Conservation (phyloP, 2,888 invertebrate species). For the Morinoia aosen region DNA sequence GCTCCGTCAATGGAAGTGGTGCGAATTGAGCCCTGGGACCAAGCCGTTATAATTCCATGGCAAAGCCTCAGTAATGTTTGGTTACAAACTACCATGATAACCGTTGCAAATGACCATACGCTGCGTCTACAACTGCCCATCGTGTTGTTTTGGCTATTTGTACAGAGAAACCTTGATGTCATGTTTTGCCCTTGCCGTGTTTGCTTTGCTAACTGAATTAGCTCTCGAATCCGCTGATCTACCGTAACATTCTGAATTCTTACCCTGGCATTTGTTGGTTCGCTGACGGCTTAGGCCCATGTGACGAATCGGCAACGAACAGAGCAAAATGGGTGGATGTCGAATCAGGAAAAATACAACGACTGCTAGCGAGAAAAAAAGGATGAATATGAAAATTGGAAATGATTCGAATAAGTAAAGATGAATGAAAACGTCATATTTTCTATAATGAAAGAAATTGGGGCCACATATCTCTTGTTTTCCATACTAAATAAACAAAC, state of each 20-base stretch:
- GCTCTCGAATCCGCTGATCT: background rate
- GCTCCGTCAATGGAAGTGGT: slow-evolving; percentile 23
- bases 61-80: slow-evolving; percentile 22
- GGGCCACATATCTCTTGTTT: background rate
- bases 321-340: background rate
- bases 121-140: slow-evolving; percentile 43
- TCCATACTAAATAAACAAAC: background rate
- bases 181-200: slow-evolving; percentile 14
- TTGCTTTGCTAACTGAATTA: slow-evolving; percentile 35
- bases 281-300: background rate
- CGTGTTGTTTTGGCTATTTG: slow-evolving; percentile 44
- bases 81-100: slow-evolving; percentile 1
- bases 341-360: background rate
- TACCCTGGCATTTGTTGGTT: slow-evolving; percentile 13
- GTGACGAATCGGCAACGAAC: background rate
- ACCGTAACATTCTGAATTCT: slow-evolving; percentile 25
- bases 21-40: background rate
- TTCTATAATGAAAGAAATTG: background rate
- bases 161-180: background rate
- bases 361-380: background rate
- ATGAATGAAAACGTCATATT: background rate
- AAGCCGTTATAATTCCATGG: slow-evolving; percentile 46
- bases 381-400: background rate
- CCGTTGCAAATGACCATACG: slow-evolving; percentile 40
- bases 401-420: background rate